A percentile compares a stretch with the other conserved stretches of the same genome.
Evolutionary conservation across 2,797 vertebrate genomes (phyloP).

Genomic region (Eulemur albifrons): DNA sequence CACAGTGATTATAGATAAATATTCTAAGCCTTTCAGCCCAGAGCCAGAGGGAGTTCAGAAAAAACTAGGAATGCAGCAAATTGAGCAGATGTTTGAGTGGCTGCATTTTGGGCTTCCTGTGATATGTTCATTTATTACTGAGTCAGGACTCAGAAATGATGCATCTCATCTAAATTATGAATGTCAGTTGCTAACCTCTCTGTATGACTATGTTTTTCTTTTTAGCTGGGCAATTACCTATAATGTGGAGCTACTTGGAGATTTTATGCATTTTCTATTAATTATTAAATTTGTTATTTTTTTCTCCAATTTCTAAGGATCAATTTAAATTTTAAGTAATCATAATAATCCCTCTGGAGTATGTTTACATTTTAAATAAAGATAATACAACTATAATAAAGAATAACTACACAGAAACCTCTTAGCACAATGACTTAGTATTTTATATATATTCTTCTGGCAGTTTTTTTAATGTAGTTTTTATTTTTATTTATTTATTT

Average conservation of each 20-base stretch:
- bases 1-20: not conserved
- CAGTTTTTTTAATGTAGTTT: not conserved
- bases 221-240: not conserved
- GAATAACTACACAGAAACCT: not conserved
- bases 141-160: slow-evolving; percentile 13
- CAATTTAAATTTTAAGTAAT: slow-evolving; percentile 32
- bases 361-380: slow-evolving; percentile 51
- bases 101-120: slow-evolving; percentile 4
- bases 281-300: not conserved
- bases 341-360: not conserved
- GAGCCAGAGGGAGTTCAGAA: not conserved
- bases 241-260: not conserved
- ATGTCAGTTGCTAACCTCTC: not conserved
- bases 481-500: not conserved
- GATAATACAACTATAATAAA: not conserved
- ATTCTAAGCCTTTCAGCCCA: not conserved
- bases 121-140: not conserved
- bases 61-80: not conserved
- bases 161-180: not conserved
- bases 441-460: not conserved
- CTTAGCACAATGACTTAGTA: not conserved
- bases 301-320: slow-evolving; percentile 13
- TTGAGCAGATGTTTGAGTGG: not conserved
- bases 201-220: not conserved
- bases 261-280: slow-evolving; percentile 20